Evolutionary conservation across 2,888 invertebrate species (phyloP), one percentile per base, ranked within the genome.

Genomic region (Strigamia transsilvanica): DNA sequence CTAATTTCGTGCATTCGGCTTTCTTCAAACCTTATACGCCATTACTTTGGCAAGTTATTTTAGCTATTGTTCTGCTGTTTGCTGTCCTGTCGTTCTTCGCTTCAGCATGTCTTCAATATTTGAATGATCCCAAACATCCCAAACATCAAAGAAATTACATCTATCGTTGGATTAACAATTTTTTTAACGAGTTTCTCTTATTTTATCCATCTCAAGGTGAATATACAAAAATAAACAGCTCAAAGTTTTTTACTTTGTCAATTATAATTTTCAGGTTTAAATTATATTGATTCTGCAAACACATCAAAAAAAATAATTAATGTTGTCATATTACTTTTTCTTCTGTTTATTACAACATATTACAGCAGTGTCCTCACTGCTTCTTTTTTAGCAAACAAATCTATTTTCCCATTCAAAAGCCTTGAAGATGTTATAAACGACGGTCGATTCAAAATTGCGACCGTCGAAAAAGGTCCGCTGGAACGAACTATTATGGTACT

Each of bases 11-110:
- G 6, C 56, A 56, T 18, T 56, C 56, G 5, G 56, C 56, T 18
- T 56, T 56, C 18, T 56, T 56, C 18, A 56, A 56, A 56, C 56
- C 56, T 18, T 56, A 56, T 21, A 56, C 56, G 9, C 56, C 56
- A 56, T 56, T 56, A 56, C 21, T 56, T 18, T 56, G 56, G 56
- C 15, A 56, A n/a, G 56, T 56, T 0, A 56, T 56, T 18, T 21
- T 56, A 56, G 56, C 18, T 56, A 18, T 18, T 18, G 56, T 56
- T 56, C 1, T 56, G 3, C 15, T 56, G 21, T 56, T 18, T 56
- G 9, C 56, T 5, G 7, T 56, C n/a, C n/a, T 56, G 9, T 56
- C 56, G 21, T 56, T 56, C 9, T n/a, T 18, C 21, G 7, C 56
- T n/a, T 18, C 56, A 56, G n/a, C n/a, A 2, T 21, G 5, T 18